Evolutionary conservation across 1,140 invertebrate genomes (phyloP).

Genomic region (Musca vetustissima): DNA sequence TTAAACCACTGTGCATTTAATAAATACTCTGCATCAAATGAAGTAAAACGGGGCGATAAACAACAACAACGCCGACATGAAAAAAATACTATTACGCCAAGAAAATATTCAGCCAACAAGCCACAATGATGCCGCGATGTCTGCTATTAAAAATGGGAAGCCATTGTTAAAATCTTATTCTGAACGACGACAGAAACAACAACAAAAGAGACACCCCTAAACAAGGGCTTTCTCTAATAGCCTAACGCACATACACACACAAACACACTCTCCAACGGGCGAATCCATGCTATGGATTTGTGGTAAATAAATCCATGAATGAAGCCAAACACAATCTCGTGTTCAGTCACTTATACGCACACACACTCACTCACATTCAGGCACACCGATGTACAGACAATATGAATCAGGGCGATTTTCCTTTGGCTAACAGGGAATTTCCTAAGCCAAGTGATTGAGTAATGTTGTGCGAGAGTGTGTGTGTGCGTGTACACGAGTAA

Average conservation of each 20-base stretch:
- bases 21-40: too few relatives aligned
- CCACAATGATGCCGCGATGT: conserved; percentile 15
- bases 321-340: conserved; percentile 31
- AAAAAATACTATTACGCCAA: too few relatives aligned
- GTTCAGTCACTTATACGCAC: not conserved
- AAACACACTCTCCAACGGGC: conserved; percentile 6
- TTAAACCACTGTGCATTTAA: too few relatives aligned
- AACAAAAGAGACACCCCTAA: conserved; percentile 34
- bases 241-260: conserved; percentile 32
- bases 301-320: conserved; percentile 50
- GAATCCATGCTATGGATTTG: conserved; percentile 14
- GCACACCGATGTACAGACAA: not conserved
- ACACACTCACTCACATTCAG: not conserved
- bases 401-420: conserved; percentile 10
- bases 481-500: conserved; percentile 31
- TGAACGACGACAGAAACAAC: conserved; percentile 29
- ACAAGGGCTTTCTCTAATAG: conserved; percentile 37
- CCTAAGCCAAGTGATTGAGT: conserved; percentile 21
- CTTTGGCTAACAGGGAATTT: not conserved
- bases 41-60: too few relatives aligned
- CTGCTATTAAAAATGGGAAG: conserved; percentile 30
- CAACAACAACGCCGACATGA: too few relatives aligned
- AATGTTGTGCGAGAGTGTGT: conserved; percentile 12
- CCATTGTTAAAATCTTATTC: conserved; percentile 40
- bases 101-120: not conserved